phyloP scores from a whole-genome alignment of 2,888 invertebrate species.

The Epinotia bilunana region DNA sequence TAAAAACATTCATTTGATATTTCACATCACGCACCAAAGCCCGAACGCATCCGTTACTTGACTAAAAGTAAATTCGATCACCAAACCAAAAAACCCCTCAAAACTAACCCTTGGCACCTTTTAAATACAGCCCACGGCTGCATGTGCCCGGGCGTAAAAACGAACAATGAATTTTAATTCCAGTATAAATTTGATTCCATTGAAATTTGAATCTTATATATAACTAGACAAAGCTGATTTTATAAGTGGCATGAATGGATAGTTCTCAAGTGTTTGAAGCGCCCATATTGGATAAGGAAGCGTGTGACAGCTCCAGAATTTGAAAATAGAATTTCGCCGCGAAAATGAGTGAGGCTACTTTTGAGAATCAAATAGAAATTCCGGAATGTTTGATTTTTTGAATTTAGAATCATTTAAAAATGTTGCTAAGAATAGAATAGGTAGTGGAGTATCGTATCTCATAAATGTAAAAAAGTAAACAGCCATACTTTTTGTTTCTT shows the following conservation, averaged over 20 bases:
- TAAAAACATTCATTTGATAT: slow-evolving; percentile 42
- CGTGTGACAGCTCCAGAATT: slow-evolving; percentile 67
- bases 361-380: slow-evolving; percentile 26
- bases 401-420: slow-evolving; percentile 5
- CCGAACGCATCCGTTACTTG: slow-evolving; percentile 39
- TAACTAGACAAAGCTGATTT: slow-evolving; percentile 9
- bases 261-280: slow-evolving; percentile 55
- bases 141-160: slow-evolving; percentile 23
- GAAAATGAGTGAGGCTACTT: slow-evolving; percentile 67
- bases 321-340: slow-evolving; percentile 71
- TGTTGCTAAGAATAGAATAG: background rate
- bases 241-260: slow-evolving; percentile 52
- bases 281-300: slow-evolving; percentile 70
- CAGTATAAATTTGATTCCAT: slow-evolving; percentile 22
- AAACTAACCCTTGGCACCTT: slow-evolving; percentile 19
- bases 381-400: background rate
- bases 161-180: slow-evolving; percentile 34
- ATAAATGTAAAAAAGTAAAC: background rate
- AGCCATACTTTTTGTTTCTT: background rate
- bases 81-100: background rate
- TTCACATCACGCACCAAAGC: slow-evolving; percentile 39
- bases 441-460: slow-evolving; percentile 10
- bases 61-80: slow-evolving; percentile 5
- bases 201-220: slow-evolving; percentile 34
- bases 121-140: slow-evolving; percentile 15